Base-by-base conservation (phyloP, 2,888 invertebrate genomes). In the Ectropis crepuscularia region DNA sequence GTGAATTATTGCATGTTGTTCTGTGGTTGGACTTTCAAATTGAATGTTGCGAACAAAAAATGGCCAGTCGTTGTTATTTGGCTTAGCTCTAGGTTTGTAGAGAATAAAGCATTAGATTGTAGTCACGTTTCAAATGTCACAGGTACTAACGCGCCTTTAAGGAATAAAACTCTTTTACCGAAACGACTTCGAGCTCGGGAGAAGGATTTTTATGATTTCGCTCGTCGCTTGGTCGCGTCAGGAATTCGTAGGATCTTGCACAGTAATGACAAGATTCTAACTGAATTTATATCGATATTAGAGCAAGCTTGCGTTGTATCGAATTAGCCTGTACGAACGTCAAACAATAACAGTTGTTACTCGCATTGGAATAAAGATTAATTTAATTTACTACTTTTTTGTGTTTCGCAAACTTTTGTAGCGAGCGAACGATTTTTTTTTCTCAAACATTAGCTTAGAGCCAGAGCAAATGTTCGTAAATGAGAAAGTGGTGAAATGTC, bases 141-240 rank as follows among this genome's bases (percentile, higher is more conserved):
- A 37, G 6, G 8, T 45, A 6, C 11, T 36, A 37, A 41, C 47
- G 47, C 47, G 55, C 28, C 28, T 43, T 55, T 71, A 73, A 72
- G 70, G 76, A 74, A 79, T 78, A 51, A 55, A 61, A 65, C 51
- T 82, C 87, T 87, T 87, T 85, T 86, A 87, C 85, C 88, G 85
- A 73, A 84, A 86, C 88, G 88, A 89, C 83, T 81, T 80, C 80
- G 72, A 81, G 75, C 70, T 83, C 84, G 88, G 85, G 88, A 83
- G 85, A 61, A 62, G 84, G 85, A 81, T 83, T 84, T 81, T 58
- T 65, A 53, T 82, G 6, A 7, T 77, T 65, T 70, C 71, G 73
- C 75, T 70, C 74, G 59, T 67, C n/a, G 69, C 65, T 69, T 73
- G 57, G 69, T 61, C 61, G 67, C 72, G 64, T 62, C 55, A 64